Base-by-base conservation (phyloP, 2,113 vertebrate species). In the Macquaria australasica region DNA sequence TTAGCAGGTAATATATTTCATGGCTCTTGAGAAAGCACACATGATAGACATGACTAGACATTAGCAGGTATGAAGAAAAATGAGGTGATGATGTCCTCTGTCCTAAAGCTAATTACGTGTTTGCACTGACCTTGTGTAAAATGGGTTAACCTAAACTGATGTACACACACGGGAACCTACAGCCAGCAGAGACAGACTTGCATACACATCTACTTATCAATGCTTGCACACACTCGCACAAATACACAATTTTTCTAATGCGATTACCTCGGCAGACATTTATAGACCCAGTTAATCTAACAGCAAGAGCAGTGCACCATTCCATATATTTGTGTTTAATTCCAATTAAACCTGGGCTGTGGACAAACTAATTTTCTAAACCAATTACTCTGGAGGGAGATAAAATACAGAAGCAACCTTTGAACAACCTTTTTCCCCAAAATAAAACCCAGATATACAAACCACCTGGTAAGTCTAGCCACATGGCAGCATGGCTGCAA, bases 321-420 rank as follows among this genome's bases (percentile, higher is more conserved):
- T 87, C 74, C 81, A 83, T 82, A 87, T 81, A 81, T 78, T 89
- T 88, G 71, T 85, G 90, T 94, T 95, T 90, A 88, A 91, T 92
- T 92, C 90, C 89, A 94, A 92, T 95, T 94, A 93, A 90, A 91
- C 79, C 79, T 77, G 71, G 72, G 80, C 58, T 84, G 82, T 91
- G 89, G 88, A 93, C 92, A 93, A 93, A 94, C 88, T 88, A 18
- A 82, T 93, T 94, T 93, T 89, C 88, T 85, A 90, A 93, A 92
- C 87, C 94, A 94, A 91, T 95, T 94, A 92, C 86, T 83, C 72
- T 75, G 80, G 72, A 75, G 81, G 59, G 50, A 87, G 91, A 93
- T 92, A 89, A 91, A 90, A 89, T 69, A 64, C 34, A 80, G 69
- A 41, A 25, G n/a, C 77, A 91, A 92, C 88, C 88, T 92, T 89